phyloP scores from a whole-genome alignment of 2,797 vertebrate genomes.

The Sciaenops ocellatus region DNA sequence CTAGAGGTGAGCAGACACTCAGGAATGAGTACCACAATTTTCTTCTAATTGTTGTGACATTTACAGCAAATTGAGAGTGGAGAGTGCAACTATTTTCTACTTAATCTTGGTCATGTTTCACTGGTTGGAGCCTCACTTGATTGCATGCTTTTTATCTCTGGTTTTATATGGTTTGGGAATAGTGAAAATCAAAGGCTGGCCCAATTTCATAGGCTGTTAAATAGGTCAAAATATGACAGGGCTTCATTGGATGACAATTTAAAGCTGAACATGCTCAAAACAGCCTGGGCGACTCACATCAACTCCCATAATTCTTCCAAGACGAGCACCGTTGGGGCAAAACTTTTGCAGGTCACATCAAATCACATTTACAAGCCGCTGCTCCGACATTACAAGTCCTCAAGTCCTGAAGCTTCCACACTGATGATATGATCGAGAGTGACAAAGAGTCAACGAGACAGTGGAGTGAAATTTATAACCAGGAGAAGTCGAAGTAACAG shows the following conservation, averaged over 20 bases:
- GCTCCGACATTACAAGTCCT: conserved; percentile 35
- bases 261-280: conserved; percentile 58
- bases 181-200: conserved; percentile 72
- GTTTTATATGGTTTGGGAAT: conserved; percentile 67
- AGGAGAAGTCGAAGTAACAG: not conserved
- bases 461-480: not conserved
- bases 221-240: conserved; percentile 72
- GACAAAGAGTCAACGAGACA: not conserved
- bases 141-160: conserved; percentile 64
- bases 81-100: conserved; percentile 48
- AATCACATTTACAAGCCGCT: conserved; percentile 44
- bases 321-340: conserved; percentile 17
- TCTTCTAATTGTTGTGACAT: conserved; percentile 74
- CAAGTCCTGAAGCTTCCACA: conserved; percentile 7
- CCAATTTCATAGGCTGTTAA: conserved; percentile 74
- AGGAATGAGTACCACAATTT: conserved; percentile 18
- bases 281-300: conserved; percentile 30
- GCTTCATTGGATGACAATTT: conserved; percentile 55
- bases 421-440: conserved; percentile 13
- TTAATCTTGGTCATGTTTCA: conserved; percentile 63
- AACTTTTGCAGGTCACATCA: conserved; percentile 53
- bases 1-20: conserved; percentile 37
- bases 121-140: conserved; percentile 46
- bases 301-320: conserved; percentile 30
- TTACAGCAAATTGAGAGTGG: conserved; percentile 60